These are phyloP conservation scores for Archaeoteleia sp. DNA, from an alignment of 2,888 invertebrate genomes.

Conservation along the genomic window DNA sequence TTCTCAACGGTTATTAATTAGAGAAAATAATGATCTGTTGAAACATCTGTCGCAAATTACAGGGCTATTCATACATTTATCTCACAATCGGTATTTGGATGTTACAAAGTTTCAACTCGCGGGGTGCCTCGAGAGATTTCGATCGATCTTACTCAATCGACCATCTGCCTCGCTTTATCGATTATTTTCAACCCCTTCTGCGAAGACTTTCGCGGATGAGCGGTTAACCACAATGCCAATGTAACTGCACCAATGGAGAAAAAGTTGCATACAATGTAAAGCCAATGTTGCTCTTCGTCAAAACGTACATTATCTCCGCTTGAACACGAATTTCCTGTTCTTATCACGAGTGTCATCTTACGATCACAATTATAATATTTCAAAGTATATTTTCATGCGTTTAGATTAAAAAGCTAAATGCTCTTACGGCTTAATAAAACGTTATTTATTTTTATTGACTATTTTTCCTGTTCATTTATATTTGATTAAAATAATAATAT, in stretches of 20 bases:
- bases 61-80: conserved; percentile 23
- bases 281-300: conserved; percentile 42
- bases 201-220: conserved; percentile 52
- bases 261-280: conserved; percentile 46
- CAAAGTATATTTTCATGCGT: neutral
- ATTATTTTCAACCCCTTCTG: conserved; percentile 51
- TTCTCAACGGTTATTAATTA: too few relatives aligned
- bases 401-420: neutral
- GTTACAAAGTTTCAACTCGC: conserved; percentile 35
- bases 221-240: conserved; percentile 52
- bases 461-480: too few relatives aligned
- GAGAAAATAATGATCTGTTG: neutral
- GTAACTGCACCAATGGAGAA: conserved; percentile 24
- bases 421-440: too few relatives aligned
- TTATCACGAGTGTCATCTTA: conserved; percentile 54
- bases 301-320: conserved; percentile 47
- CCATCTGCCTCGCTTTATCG: conserved; percentile 50
- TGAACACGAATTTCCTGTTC: conserved; percentile 53
- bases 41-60: conserved; percentile 32
- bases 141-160: conserved; percentile 48
- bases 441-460: too few relatives aligned
- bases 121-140: conserved; percentile 50
- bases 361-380: conserved; percentile 26
- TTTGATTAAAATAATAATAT: too few relatives aligned
- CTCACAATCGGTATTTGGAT: conserved; percentile 32